Evolutionary conservation across 1,140 invertebrate species (phyloP).

Genomic region (Saccostrea cuccullata): DNA sequence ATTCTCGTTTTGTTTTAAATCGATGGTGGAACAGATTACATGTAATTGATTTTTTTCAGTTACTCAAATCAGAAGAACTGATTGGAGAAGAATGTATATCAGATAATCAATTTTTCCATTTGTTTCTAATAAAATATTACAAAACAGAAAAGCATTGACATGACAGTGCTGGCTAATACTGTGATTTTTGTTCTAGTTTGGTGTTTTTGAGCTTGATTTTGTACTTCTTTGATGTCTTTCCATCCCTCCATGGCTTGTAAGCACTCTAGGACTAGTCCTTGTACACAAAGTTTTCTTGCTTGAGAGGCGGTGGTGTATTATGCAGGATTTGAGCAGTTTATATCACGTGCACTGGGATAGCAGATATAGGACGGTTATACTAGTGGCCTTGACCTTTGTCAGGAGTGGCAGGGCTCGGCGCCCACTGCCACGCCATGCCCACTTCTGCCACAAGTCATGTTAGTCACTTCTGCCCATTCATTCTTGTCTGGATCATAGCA

Average conservation of each 20-base stretch:
- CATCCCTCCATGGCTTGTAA: no score
- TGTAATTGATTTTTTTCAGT: no score
- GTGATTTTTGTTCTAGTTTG: background rate
- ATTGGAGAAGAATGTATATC: no score
- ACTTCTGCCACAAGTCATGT: constrained; percentile 90
- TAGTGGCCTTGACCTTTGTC: constrained; percentile 41
- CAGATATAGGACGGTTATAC: constrained; percentile 12
- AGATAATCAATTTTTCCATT: no score
- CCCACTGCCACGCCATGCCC: constrained; percentile 94
- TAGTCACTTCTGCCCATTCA: constrained; percentile 86
- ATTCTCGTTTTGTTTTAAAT: no score
- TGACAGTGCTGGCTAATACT: background rate
- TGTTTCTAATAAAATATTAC: no score
- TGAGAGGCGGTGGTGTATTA: background rate
- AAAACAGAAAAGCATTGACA: background rate
- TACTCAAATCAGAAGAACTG: no score
- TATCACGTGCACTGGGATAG: background rate
- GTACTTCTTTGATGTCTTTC: background rate
- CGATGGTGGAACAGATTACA: no score
- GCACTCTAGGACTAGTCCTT: background rate
- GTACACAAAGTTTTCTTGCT: background rate
- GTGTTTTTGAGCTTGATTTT: background rate
- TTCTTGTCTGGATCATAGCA: constrained; percentile 89
- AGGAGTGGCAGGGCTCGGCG: constrained; percentile 65
- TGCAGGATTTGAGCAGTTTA: background rate